These are phyloP conservation scores for Tetragonula clypearis DNA, from an alignment of 1,140 invertebrate species.

Conservation along the genomic window DNA sequence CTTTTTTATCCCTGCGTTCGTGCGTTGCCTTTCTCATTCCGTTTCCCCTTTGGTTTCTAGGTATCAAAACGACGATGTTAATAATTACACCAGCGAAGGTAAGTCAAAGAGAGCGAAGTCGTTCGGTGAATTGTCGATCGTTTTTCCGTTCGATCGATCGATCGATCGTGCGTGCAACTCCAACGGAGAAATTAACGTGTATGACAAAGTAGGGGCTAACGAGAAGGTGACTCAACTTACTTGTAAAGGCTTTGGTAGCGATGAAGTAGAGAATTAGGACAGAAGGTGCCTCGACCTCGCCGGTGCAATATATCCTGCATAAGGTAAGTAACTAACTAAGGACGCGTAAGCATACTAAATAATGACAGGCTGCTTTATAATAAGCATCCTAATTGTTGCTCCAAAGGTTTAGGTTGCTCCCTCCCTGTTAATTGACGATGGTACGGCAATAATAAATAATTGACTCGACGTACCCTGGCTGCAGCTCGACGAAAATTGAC, in stretches of 20 bases:
- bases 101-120: background rate
- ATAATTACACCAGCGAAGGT: background rate
- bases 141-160: too few species aligned
- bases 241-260: constrained; percentile 54
- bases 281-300: constrained; percentile 52
- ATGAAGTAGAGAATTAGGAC: constrained; percentile 58
- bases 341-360: constrained; percentile 6
- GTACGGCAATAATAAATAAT: background rate
- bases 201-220: constrained; percentile 54
- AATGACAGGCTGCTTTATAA: constrained; percentile 29
- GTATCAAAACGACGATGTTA: background rate
- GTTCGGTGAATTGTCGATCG: too few species aligned
- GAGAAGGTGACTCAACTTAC: constrained; percentile 63
- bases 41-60: background rate
- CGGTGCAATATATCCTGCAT: constrained; percentile 57
- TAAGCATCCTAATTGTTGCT: constrained; percentile 32
- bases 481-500: background rate
- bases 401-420: background rate
- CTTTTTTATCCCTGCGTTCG: background rate
- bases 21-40: background rate
- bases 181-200: constrained; percentile 49
- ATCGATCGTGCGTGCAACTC: background rate
- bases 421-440: background rate
- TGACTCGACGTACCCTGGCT: background rate
- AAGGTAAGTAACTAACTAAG: constrained; percentile 60